Evolutionary conservation across 2,113 vertebrate species (phyloP), one percentile per base, ranked within the genome.

Genomic region (Lampris megalopsis): DNA sequence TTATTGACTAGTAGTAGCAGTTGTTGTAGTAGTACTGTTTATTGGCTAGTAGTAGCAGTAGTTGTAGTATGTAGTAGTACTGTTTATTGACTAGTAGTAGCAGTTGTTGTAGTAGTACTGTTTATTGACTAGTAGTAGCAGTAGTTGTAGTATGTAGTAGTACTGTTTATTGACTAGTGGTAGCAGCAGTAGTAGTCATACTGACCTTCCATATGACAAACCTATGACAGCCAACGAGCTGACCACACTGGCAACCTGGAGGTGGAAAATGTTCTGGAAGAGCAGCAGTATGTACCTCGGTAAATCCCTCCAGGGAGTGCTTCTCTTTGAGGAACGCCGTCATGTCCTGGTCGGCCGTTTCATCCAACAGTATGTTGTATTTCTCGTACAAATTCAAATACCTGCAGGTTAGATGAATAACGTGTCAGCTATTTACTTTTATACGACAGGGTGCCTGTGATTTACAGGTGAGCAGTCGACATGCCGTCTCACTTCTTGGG

Each of bases 331-430:
- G 94, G 88, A 98, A 97, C 1, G 77, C 58, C 1, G 83, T 83
- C 42, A 97, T 75, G 6, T 90, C 91, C 85, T 94, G 90, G 24
- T 89, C 86, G 6, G 95, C 95, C 0, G 35, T 88, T 43, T 92
- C 90, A 76, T 97, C 95, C 84, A 98, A 72, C 57, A 97, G 93
- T 87, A 90, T 81, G 2, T 56, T 93, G 80, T 96, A 97, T 67
- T 95, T 96, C 63, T 79, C 83, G 83, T 98, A 98, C 6, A 92
- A 87, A 0, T 93, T 94, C 84, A 98, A 89, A 87, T 98, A 98
- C 89, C 97, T 98, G 88, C 78, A 93, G 65, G 64, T 67, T 38
- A 37, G 83, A 41, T 24, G 24, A 24, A 24, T 24, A 24, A 24
- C 24, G 24, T 24, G 24, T 24, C 24, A 24, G 24, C 24, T 24